phyloP scores from a whole-genome alignment of 1,140 invertebrate species.

The Drosophila hydei region DNA sequence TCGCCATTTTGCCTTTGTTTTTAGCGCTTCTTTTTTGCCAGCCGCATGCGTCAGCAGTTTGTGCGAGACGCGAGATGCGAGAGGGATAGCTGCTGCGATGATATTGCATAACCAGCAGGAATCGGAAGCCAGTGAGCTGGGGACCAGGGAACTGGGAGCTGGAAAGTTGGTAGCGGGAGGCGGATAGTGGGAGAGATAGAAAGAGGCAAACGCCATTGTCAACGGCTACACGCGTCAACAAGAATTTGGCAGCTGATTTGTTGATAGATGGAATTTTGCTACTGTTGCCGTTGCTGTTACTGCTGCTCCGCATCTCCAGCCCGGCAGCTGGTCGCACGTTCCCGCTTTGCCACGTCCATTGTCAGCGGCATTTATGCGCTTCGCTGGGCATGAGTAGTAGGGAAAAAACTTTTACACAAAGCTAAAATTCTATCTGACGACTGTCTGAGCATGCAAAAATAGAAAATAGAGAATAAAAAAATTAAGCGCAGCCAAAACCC shows the following conservation, averaged over 20 bases:
- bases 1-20: constrained; percentile 54
- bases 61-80: constrained; percentile 10
- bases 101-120: constrained; percentile 52
- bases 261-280: constrained; percentile 73
- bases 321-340: background rate
- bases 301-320: background rate
- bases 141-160: background rate
- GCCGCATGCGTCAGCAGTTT: constrained; percentile 60
- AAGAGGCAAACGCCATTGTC: constrained; percentile 53
- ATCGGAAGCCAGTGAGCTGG: constrained; percentile 8
- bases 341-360: constrained; percentile 47
- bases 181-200: background rate
- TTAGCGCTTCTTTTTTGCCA: constrained; percentile 14
- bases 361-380: constrained; percentile 78
- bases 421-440: constrained; percentile 73
- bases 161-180: background rate
- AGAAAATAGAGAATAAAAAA: constrained; percentile 34
- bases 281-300: constrained; percentile 28
- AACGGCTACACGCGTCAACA: constrained; percentile 76
- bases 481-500: constrained; percentile 1
- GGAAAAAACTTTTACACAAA: constrained; percentile 71
- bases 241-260: constrained; percentile 80
- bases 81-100: constrained; percentile 15
- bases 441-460: constrained; percentile 74
- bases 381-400: constrained; percentile 52